Conservation (phyloP, 2,888 invertebrate genomes). For the Halocaridina rubra region DNA sequence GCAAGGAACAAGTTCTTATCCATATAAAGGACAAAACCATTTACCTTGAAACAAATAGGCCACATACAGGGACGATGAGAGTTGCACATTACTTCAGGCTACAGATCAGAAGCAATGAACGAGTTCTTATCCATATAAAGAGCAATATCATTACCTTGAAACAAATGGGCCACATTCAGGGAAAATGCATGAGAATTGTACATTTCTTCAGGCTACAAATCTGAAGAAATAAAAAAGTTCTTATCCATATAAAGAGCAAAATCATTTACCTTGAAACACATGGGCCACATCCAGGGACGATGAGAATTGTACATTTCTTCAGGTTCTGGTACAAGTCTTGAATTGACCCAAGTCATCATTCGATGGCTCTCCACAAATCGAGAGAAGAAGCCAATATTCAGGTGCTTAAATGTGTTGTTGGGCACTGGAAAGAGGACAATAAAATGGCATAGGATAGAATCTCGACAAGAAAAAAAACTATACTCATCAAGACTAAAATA, state of each 20-base stretch:
- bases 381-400: constrained; percentile 22
- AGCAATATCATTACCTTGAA: no score
- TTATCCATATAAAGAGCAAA: not conserved
- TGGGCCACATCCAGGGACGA: constrained; percentile 64
- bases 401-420: constrained; percentile 30
- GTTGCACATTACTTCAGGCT: not conserved
- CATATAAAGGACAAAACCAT: not conserved
- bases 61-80: constrained; percentile 63
- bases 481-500: no score
- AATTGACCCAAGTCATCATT: constrained; percentile 54
- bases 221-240: not conserved
- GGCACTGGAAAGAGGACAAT: constrained; percentile 24
- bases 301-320: not conserved
- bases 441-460: no score
- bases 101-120: constrained; percentile 1
- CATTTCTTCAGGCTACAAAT: not conserved
- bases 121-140: no score
- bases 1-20: not conserved
- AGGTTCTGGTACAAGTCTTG: constrained; percentile 44
- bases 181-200: no score
- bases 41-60: constrained; percentile 60
- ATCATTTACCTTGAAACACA: constrained; percentile 52
- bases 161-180: no score
- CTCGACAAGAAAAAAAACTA: no score
- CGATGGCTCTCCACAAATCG: constrained; percentile 56